These are phyloP conservation scores for Philereme transversata DNA, from an alignment of 2,888 invertebrate species.

Conservation along the genomic window DNA sequence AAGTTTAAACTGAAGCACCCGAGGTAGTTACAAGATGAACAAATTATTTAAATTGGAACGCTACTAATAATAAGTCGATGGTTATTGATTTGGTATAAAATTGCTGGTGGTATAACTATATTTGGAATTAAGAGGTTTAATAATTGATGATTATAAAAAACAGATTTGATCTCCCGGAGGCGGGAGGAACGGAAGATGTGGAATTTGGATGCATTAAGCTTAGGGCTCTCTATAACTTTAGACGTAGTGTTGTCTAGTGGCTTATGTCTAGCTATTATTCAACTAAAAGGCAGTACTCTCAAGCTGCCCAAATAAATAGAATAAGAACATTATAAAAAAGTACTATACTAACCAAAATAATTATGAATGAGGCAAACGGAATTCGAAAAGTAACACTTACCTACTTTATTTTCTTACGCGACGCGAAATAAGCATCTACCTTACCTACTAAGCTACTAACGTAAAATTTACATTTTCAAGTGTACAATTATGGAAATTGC, in stretches of 20 bases:
- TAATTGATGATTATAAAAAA: slow-evolving; percentile 31
- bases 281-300: not conserved
- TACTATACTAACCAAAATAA: not conserved
- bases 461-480: slow-evolving; percentile 51
- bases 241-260: too few species aligned
- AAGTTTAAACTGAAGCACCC: slow-evolving; percentile 64
- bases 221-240: too few species aligned
- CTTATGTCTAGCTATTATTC: not conserved
- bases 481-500: slow-evolving; percentile 54
- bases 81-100: slow-evolving; percentile 42
- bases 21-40: slow-evolving; percentile 61
- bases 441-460: slow-evolving; percentile 23
- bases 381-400: slow-evolving; percentile 15
- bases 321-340: not conserved
- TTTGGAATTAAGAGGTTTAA: slow-evolving; percentile 36
- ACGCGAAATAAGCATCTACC: slow-evolving; percentile 31
- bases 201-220: slow-evolving; percentile 1
- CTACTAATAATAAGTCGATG: slow-evolving; percentile 50
- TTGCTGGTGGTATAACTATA: slow-evolving; percentile 34
- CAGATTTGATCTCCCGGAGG: slow-evolving; percentile 9
- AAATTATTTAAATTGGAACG: slow-evolving; percentile 51
- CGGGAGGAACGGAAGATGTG: slow-evolving; percentile 7
- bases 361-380: slow-evolving; percentile 11
- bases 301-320: not conserved
- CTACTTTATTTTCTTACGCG: slow-evolving; percentile 27